phyloP scores from a whole-genome alignment of 2,888 invertebrate species.

The Chymomyza procnemis region DNA sequence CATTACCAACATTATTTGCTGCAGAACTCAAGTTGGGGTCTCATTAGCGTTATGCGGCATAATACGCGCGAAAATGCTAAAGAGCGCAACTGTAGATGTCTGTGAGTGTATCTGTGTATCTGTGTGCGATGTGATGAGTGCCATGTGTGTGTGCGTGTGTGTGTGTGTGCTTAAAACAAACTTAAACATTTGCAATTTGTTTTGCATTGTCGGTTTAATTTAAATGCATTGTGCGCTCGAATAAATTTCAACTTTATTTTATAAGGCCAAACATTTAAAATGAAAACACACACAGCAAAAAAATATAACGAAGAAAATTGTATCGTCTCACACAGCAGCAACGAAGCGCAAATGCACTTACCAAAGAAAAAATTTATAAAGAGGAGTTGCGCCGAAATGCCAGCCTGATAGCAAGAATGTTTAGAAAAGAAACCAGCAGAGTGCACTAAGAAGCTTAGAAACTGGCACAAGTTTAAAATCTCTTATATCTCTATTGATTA shows the following conservation, averaged over 20 bases:
- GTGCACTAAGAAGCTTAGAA: no score
- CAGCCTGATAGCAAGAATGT: no score
- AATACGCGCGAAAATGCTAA: neutral
- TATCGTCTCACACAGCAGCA: neutral
- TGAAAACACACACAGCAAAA: neutral
- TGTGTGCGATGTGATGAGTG: neutral
- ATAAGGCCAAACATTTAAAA: slow-evolving; percentile 18
- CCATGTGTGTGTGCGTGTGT: neutral
- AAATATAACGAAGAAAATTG: neutral
- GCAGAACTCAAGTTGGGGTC: neutral
- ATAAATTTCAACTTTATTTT: slow-evolving; percentile 47
- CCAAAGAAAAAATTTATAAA: no score
- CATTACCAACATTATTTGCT: neutral
- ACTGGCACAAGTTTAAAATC: no score
- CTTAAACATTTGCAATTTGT: slow-evolving; percentile 26
- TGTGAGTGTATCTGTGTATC: slow-evolving; percentile 1
- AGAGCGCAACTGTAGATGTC: neutral
- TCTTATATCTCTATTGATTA: no score
- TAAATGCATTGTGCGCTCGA: slow-evolving; percentile 44
- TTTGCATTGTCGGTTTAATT: slow-evolving; percentile 35
- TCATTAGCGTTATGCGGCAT: neutral
- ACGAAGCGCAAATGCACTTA: neutral
- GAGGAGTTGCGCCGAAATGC: no score
- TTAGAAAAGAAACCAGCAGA: no score
- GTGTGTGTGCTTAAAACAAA: neutral